phyloP scores from a whole-genome alignment of 1,140 invertebrate species.

The Aphidius ervi region DNA sequence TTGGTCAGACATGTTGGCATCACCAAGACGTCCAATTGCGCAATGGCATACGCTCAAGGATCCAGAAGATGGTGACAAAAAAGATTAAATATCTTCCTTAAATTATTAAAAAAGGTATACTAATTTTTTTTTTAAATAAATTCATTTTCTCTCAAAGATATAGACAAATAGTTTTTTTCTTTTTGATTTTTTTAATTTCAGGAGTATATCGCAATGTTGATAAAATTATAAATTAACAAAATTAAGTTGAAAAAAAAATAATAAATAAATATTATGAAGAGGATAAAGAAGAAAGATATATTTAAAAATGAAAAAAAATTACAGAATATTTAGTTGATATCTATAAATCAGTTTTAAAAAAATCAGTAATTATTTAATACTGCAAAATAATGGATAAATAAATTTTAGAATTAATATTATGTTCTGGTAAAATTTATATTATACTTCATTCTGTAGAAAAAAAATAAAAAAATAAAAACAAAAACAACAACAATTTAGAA shows the following conservation, averaged over 20 bases:
- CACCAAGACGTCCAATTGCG: constrained; percentile 95
- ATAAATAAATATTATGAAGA: constrained; percentile 22
- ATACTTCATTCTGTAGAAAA: constrained; percentile 48
- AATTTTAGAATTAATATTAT: constrained; percentile 48
- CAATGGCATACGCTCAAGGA: constrained; percentile 99
- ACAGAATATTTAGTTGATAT: constrained; percentile 35
- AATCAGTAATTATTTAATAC: constrained; percentile 35
- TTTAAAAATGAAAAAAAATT: constrained; percentile 20
- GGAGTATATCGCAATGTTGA: constrained; percentile 3
- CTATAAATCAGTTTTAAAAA: constrained; percentile 35
- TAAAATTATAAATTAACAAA: constrained; percentile 2
- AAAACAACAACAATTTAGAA: background rate
- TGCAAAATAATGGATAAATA: constrained; percentile 51
- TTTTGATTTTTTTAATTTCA: background rate
- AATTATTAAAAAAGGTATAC: constrained; percentile 28
- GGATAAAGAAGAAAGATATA: constrained; percentile 19
- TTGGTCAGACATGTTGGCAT: constrained; percentile 99
- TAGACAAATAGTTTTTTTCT: constrained; percentile 1
- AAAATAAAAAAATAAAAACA: background rate
- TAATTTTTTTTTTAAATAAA: constrained; percentile 5
- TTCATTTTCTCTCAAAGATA: background rate
- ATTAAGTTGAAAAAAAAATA: constrained; percentile 11
- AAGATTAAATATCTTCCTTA: constrained; percentile 61
- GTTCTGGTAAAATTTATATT: constrained; percentile 34
- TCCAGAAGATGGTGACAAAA: constrained; percentile 89